Evolutionary conservation across 2,113 vertebrate species (phyloP).

Genomic region (Nycticryphes semicollaris): DNA sequence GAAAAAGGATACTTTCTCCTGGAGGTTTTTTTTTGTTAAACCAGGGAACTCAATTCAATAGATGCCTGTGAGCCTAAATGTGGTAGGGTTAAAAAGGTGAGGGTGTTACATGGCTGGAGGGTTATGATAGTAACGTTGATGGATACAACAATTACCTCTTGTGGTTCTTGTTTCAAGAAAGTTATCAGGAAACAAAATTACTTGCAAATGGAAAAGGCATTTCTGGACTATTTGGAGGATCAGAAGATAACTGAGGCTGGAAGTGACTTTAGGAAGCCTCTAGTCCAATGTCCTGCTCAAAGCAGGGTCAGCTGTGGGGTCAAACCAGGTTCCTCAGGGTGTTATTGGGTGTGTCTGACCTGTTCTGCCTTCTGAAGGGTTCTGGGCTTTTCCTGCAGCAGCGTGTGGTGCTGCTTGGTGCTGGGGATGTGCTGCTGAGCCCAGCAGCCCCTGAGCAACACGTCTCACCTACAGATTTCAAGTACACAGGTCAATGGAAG

Average conservation of each 20-base stretch:
- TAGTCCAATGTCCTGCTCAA: background rate
- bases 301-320: background rate
- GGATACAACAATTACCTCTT: background rate
- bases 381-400: background rate
- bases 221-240: background rate
- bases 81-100: background rate
- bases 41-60: background rate
- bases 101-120: background rate
- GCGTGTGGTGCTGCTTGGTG: fast-evolving
- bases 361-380: background rate
- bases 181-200: background rate
- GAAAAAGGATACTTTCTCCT: background rate
- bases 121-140: background rate
- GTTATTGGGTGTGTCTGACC: background rate
- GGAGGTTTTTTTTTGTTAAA: background rate
- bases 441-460: background rate
- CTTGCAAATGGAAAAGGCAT: background rate
- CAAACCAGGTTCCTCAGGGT: background rate
- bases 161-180: background rate
- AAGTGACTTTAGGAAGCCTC: background rate
- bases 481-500: background rate
- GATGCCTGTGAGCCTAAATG: background rate
- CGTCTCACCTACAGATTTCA: background rate
- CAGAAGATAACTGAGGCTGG: background rate
- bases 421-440: background rate